These are phyloP conservation scores for Rhabdomys dilectus DNA, from an alignment of 2,113 vertebrate species.

Conservation along the genomic window DNA sequence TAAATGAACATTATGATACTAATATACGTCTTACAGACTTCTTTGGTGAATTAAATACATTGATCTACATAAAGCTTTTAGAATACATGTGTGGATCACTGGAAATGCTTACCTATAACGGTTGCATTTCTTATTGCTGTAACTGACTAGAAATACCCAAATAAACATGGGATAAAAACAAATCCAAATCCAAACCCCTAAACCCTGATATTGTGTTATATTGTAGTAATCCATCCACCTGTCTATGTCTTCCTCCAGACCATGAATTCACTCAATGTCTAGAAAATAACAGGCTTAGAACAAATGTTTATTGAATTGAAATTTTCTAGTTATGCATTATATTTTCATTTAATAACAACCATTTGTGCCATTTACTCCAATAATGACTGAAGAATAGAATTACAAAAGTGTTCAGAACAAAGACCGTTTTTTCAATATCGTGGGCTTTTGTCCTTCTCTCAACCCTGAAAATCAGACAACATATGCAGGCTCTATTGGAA, in stretches of 20 bases:
- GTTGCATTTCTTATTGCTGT: neutral
- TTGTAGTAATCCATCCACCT: neutral
- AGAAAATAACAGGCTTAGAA: conserved; percentile 31
- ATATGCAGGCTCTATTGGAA: neutral
- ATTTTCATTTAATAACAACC: conserved; percentile 19
- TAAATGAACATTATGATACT: neutral
- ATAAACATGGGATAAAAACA: neutral
- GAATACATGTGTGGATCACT: neutral
- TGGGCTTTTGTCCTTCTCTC: neutral
- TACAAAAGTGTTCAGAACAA: conserved; percentile 19
- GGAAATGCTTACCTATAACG: neutral
- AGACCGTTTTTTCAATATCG: neutral
- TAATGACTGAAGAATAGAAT: neutral
- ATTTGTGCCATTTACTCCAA: conserved; percentile 28
- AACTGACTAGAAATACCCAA: neutral
- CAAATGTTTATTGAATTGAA: neutral
- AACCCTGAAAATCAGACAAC: conserved; percentile 53
- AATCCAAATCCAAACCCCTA: neutral
- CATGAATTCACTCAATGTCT: conserved; percentile 17
- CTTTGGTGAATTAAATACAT: neutral
- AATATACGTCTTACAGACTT: neutral
- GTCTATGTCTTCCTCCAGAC: neutral
- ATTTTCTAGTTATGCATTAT: neutral
- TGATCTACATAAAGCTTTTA: neutral
- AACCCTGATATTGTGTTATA: neutral